These are phyloP conservation scores for Chrysomela aeneicollis DNA, from an alignment of 2,888 invertebrate genomes.

Conservation along the genomic window DNA sequence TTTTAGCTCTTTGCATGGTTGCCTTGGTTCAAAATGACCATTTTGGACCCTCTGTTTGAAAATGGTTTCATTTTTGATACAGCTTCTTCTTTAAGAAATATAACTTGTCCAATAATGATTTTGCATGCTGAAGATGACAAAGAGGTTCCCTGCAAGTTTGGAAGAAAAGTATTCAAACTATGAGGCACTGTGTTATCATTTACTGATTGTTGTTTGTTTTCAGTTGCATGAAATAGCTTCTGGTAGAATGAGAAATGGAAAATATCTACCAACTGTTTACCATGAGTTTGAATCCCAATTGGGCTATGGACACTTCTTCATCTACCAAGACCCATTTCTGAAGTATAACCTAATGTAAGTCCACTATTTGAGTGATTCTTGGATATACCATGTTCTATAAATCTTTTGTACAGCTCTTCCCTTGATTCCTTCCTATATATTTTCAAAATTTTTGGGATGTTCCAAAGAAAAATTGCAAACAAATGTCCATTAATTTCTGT, in stretches of 20 bases:
- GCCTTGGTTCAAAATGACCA: slow-evolving; percentile 83
- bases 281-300: slow-evolving; percentile 42
- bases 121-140: slow-evolving; percentile 92
- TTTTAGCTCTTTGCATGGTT: slow-evolving; percentile 76
- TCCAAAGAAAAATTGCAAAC: too few relatives aligned
- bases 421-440: too few relatives aligned
- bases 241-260: slow-evolving; percentile 15
- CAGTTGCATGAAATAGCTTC: slow-evolving; percentile 45
- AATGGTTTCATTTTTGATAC: slow-evolving; percentile 82
- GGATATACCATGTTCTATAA: not conserved
- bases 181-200: not conserved
- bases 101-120: slow-evolving; percentile 80
- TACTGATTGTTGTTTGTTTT: slow-evolving; percentile 20
- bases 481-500: too few relatives aligned
- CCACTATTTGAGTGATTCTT: slow-evolving; percentile 16
- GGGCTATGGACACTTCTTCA: slow-evolving; percentile 44
- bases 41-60: slow-evolving; percentile 78
- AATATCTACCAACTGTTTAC: slow-evolving; percentile 35
- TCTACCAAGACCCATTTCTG: slow-evolving; percentile 51
- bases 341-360: slow-evolving; percentile 53
- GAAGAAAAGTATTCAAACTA: slow-evolving; percentile 70
- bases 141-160: slow-evolving; percentile 83
- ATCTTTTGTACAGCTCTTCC: too few relatives aligned
- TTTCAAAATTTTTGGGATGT: too few relatives aligned
- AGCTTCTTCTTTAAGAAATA: slow-evolving; percentile 73